Evolutionary conservation across 2,888 invertebrate genomes (phyloP), one percentile per base, ranked within the genome.

Genomic region (Thera britannica): DNA sequence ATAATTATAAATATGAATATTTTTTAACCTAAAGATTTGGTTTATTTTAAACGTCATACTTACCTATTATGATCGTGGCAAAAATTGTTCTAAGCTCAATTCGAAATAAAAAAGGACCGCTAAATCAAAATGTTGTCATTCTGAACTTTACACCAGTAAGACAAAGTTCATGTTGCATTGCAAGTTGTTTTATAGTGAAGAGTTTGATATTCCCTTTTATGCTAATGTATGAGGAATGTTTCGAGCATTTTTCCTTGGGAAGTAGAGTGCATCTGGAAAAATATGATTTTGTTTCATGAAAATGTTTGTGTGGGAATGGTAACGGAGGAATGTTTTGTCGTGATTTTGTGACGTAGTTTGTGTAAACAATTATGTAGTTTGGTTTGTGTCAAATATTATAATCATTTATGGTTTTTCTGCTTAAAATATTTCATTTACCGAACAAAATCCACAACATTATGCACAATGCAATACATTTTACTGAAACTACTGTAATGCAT

Each of bases 151-250:
- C 35, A 2, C 49, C n/a, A 41, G 9, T 4, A 48, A 9, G 36
- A 35, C 46, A 62, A 48, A 55, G 55, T 12, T 12, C 12, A 48
- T 12, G 12, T 48, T 62, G 12, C 54, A 46, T 44, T 54, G 38
- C 34, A 55, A 36, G n/a, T 9, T 9, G 23, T 46, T 12, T 52
- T 34, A 7, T 46, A 54, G 54, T 52, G 46, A 35, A 46, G 48
- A 23, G 6, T 34, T 7, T n/a, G 35, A 23, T 23, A 61, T 56
- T 46, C 51, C 66, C 62, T 71, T 72, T 75, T 73, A 75, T 73
- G 69, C 65, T 73, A 71, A 73, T 73, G 70, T 70, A 70, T 67
- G 73, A 69, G 65, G 55, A 70, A 70, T 68, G 67, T 52, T 59
- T 59, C 61, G 69, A 57, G 60, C 52, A 64, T 73, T 70, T 65